phyloP scores from a whole-genome alignment of 2,888 invertebrate genomes.

The Cosmia pyralina region DNA sequence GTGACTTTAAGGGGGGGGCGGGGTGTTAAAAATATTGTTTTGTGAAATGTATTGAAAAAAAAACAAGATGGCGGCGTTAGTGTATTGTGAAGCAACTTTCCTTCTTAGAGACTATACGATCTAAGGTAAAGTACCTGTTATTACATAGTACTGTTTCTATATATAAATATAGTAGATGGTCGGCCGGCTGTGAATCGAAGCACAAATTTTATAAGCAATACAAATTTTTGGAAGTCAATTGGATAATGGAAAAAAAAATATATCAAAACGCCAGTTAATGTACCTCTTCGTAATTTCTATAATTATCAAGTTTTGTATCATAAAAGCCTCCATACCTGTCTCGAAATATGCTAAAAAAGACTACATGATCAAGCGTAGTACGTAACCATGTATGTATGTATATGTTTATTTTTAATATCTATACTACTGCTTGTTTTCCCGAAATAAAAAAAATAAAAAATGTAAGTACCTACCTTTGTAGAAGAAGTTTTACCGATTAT shows the following conservation, averaged over 20 bases:
- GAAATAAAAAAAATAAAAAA: no score
- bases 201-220: conserved; percentile 67
- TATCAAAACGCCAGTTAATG: conserved; percentile 16
- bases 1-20: not conserved
- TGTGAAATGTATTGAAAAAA: not conserved
- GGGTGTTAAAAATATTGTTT: no score
- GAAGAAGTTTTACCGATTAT: conserved; percentile 1
- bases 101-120: conserved; percentile 55
- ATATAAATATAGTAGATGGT: conserved; percentile 54
- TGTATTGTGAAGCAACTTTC: conserved; percentile 29
- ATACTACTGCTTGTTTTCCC: no score
- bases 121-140: conserved; percentile 29
- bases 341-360: no score
- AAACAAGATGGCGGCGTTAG: not conserved
- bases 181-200: conserved; percentile 74
- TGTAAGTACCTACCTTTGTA: conserved; percentile 8
- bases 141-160: conserved; percentile 36
- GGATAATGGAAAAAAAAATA: conserved; percentile 20
- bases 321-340: not conserved
- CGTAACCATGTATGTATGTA: no score
- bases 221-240: conserved; percentile 54
- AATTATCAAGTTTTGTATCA: not conserved
- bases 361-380: no score
- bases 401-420: no score
- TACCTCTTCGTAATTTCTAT: conserved; percentile 15